Evolutionary conservation across 2,797 vertebrate genomes (phyloP), one percentile per base, ranked within the genome.

Genomic region (Ataeniobius toweri): DNA sequence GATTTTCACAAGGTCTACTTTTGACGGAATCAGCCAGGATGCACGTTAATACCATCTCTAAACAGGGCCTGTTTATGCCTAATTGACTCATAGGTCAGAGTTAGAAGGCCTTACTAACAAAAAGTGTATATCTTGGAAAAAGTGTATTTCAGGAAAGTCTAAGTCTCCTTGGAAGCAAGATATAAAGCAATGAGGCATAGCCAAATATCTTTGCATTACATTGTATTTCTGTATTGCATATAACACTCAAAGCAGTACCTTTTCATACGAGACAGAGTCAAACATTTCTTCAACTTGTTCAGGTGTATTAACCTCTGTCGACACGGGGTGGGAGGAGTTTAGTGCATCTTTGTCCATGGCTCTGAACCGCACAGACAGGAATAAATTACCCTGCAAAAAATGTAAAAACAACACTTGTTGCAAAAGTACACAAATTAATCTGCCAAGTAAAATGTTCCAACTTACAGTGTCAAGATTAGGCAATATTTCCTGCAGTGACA

Each of bases 221-320:
- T 58, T 26, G 28, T 36, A 58, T 16, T 41, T 67, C 26, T n/a
- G 24, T 41, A 0, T 31, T 26, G n/a, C 28, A 55, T 16, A 53
- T 24, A 0, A 26, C 6, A 36, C 53, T 18, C 13, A 73, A 73
- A 83, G 71, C 0, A 44, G 1, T 94, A 99, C 98, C 98, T 99
- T 99, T 86, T 97, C 95, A 85, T 99, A 99, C 28, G 97, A 98
- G 87, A 99, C 94, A 0, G 94, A 94, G 94, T 99, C 98, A 95
- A 99, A 99, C 97, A 99, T 99, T 94, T 98, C 97, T 80, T 96
- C 96, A 81, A 99, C 97, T 92, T 99, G 96, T 73, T 97, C 96
- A 56, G 96, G 93, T 26, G 96, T 95, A 31, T 95, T 94, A 82
- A 97, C 97, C 59, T 94, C 82, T 26, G 96, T 92, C 1, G 97